Evolutionary conservation across 2,113 vertebrate genomes (phyloP), one percentile per base, ranked within the genome.

Genomic region (Sorex fumeus): DNA sequence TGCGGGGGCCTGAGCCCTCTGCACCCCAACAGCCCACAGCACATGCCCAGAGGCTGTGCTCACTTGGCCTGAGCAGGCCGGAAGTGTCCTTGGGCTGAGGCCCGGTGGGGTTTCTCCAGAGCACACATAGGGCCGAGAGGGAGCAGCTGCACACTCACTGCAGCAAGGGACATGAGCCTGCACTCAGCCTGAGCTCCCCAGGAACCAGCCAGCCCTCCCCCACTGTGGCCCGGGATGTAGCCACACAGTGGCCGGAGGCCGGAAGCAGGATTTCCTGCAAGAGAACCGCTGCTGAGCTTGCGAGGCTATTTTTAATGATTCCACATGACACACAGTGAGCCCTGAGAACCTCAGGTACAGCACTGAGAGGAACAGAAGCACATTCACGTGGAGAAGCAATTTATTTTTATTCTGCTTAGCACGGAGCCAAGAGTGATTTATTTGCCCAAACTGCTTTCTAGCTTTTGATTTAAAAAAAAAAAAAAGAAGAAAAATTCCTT

Each of bases 241-340:
- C 64, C 71, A 64, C 30, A 67, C 18, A 71, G 88, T 43, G 36
- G 19, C 7, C 57, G 13, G 32, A 74, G 77, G 81, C 34, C 19
- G 40, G 88, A 81, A 88, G 32, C 75, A 45, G 43, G 88, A 95
- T 87, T 93, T 92, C 86, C 94, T 78, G 84, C 45, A 95, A 93
- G 72, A 93, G 84, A 95, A 91, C 34, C 72, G 92, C 76, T 93
- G 72, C 9, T 13, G 64, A 87, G 66, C 74, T 97, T 94, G 62
- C 30, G 13, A 79, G 72, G 81, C 93, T 93, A 62, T 45, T 91
- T 27, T 88, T 76, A 67, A 94, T 92, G 96, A 95, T 95, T 91
- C 83, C 77, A 96, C 0, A 0, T 62, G 80, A 50, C 82, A 88
- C 87, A 94, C 77, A 0, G 2, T 64, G 34, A 13, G 47, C 47